Percentiles rank a stretch among this genome's conserved stretches.
These are phyloP conservation scores for Nixonia krombeini DNA, from an alignment of 1,140 invertebrate species.

Conservation along the genomic window DNA sequence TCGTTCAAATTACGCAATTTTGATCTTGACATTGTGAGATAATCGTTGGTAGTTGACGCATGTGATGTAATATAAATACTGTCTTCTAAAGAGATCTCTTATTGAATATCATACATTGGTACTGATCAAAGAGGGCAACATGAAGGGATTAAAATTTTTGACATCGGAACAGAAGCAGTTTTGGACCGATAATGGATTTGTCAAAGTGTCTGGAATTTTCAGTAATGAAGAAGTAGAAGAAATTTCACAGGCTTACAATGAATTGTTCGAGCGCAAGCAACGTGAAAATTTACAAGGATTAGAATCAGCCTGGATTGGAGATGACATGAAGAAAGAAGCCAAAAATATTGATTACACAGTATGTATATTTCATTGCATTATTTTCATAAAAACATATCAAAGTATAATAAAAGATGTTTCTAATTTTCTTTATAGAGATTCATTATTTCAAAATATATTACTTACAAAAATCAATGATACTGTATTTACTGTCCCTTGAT, in stretches of 20 bases:
- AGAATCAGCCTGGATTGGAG: constrained; percentile 71
- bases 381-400: too few relatives aligned
- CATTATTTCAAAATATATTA: too few relatives aligned
- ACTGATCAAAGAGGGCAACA: constrained; percentile 13
- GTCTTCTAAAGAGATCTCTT: not conserved
- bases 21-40: too few relatives aligned
- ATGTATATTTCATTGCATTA: too few relatives aligned
- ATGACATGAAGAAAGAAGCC: constrained; percentile 66
- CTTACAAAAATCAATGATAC: too few relatives aligned
- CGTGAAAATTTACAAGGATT: constrained; percentile 56
- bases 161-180: constrained; percentile 68
- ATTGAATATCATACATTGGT: not conserved
- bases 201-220: constrained; percentile 69
- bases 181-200: constrained; percentile 71
- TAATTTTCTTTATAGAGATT: too few relatives aligned
- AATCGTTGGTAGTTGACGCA: too few relatives aligned
- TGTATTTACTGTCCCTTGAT: too few relatives aligned
- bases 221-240: constrained; percentile 67
- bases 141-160: constrained; percentile 60
- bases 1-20: too few relatives aligned
- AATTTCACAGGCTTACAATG: constrained; percentile 68
- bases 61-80: too few relatives aligned
- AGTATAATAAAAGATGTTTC: too few relatives aligned
- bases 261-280: constrained; percentile 67
- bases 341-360: constrained; percentile 60